Evolutionary conservation across 2,797 vertebrate species (phyloP), one percentile per base, ranked within the genome.

Genomic region (Anguilla pacifica): DNA sequence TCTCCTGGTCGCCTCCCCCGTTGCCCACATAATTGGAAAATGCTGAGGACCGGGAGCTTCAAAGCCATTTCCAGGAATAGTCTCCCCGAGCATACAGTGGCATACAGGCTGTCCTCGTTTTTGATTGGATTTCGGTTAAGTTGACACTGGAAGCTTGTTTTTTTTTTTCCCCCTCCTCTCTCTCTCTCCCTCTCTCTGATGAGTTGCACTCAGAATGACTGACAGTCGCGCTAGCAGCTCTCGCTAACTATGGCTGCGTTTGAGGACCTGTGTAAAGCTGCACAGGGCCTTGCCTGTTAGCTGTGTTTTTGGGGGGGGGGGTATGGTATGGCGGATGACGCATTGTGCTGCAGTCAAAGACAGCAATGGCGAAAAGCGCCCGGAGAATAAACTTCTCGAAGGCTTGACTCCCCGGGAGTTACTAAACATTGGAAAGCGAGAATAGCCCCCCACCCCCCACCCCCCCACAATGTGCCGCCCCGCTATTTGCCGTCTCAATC

Each of bases 401-500:
- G 43, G 10, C 49, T 83, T 6, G 25, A 51, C 35, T 55, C 43
- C 53, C n/a, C 17, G n/a, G 51, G n/a, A 35, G 82, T 83, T 6
- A 2, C 13, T 25, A 87, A 85, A 84, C 85, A 89, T 25, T 49
- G 43, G 15, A n/a, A 9, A 46, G 77, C 19, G 43, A n/a, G 39
- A 46, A 10, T 46, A 79, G 15, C 43, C n/a, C 9, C 19, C 17
- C 74, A 59, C 55, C 49, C 64, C 70, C 35, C 35, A n/a, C n/a
- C 51, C 86, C 79, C 11, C 53, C 55, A 15, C 72, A 7, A 25
- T 22, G 77, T 81, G 77, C 17, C 28, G 39, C 4, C 43, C 86
- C 86, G 87, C 89, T 88, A 84, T 86, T 91, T 88, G 90, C 91
- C 83, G 86, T 91, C 93, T 90, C 91, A 91, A 90, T 91, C 83